Evolutionary conservation across 2,797 vertebrate genomes (phyloP), one percentile per base, ranked within the genome.

Genomic region (Harpagifer antarcticus): DNA sequence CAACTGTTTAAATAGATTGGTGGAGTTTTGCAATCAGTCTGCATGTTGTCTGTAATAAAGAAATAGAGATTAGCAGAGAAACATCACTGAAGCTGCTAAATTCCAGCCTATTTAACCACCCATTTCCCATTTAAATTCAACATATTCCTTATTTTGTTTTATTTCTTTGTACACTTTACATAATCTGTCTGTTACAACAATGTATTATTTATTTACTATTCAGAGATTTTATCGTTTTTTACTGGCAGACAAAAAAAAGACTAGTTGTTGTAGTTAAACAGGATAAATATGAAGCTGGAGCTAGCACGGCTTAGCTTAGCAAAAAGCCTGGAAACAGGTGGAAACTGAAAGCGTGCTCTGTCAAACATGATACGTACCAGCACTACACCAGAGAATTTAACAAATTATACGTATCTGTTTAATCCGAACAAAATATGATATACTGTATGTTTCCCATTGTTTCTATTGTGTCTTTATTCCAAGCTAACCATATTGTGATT

Each of bases 1-100:
- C 31, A 45, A 64, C 11, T 5, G 33, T 78, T 71, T 47, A 3
- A 50, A 60, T 54, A 37, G 49, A 54, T 23, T 49, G n/a, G 13
- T 53, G 37, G 56, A 42, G 9, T 45, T 44, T 31, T 23, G 20
- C 44, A 62, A 50, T 59, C 57, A 27, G 27, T 27, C 27, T 27
- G 27, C 27, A 27, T 14, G n/a, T 37, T 37, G 33, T 37, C 33
- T 37, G 1, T 37, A 37, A 1, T 37, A 37, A 37, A 37, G 7
- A 37, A 37, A 37, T 37, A 37, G 33, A 7, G 15, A 52, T 16
- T 3, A 55, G 44, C 3, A 37, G 23, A 15, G 13, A 20, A 37
- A 50, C n/a, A 48, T 57, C 43, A 23, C n/a, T 19, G 13, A 20
- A 23, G 44, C 52, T 13, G 27, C 59, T 37, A 14, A 23, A 37